Base-by-base conservation (phyloP, 2,888 invertebrate species). In the Sceliomorpha sp. region DNA sequence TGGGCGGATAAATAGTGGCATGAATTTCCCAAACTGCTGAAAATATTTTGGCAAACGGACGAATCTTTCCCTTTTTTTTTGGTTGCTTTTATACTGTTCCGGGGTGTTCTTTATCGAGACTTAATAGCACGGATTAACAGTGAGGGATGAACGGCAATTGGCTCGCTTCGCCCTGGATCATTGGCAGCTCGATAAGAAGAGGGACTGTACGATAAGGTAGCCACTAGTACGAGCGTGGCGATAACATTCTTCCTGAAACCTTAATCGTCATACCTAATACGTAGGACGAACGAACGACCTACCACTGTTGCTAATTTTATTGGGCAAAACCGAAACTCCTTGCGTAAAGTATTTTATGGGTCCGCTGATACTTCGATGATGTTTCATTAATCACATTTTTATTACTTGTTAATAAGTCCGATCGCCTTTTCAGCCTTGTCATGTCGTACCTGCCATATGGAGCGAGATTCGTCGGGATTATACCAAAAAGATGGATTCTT, bases 141-240 rank as follows among this genome's bases (percentile, higher is more conserved):
- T 82, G 84, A 86, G 80, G 83, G 84, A 85, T 84, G 84, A 68
- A 73, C 66, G 63, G 70, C 58, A 81, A 82, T 84, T 79, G 78
- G 74, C 72, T 73, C 64, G 78, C 76, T 77, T 70, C 64, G 59
- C 42, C 60, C 17, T 71, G 81, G 81, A 85, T 84, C 84, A 83
- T 78, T 73, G 75, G 56, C 60, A 68, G 50, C 59, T 81, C 77
- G 85, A 85, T 84, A 85, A 85, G 81, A 73, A 68, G 55, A 69
- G 70, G 15, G 17, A 75, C 55, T 73, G 40, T 26, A 63, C 64
- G 79, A 81, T 81, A 81, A 81, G 64, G 55, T 42, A 14, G 42
- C 39, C 29, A 10, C 27, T 27, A 59, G 29, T 55, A 24, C 17
- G 47, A 69, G 45, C 59, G 50, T 42, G n/a, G 31, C 45, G 62